These are phyloP conservation scores for Dynastes maya DNA, from an alignment of 2,888 invertebrate species.

Conservation along the genomic window DNA sequence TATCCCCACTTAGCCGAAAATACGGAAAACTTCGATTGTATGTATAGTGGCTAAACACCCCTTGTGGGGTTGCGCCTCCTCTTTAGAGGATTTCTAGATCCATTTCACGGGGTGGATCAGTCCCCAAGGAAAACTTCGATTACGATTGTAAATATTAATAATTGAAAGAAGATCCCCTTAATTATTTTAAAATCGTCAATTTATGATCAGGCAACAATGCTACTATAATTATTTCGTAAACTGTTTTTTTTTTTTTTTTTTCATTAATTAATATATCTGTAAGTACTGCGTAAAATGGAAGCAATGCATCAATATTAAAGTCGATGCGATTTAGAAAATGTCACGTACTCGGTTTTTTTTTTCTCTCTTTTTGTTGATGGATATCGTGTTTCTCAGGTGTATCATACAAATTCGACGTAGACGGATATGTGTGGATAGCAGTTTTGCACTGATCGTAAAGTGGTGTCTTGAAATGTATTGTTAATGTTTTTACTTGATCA, in stretches of 20 bases:
- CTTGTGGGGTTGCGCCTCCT: no score
- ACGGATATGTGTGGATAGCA: slow-evolving; percentile 6
- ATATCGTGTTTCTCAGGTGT: slow-evolving; percentile 27
- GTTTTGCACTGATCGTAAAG: slow-evolving; percentile 27
- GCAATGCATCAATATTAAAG: neutral
- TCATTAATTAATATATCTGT: neutral
- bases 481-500: slow-evolving; percentile 40
- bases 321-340: neutral
- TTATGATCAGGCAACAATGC: slow-evolving; percentile 50
- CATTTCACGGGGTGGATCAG: no score
- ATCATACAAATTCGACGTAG: slow-evolving; percentile 9
- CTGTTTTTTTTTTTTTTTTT: neutral
- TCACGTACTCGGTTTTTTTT: slow-evolving; percentile 1
- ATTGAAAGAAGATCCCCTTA: slow-evolving; percentile 33
- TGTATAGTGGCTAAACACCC: no score
- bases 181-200: slow-evolving; percentile 34
- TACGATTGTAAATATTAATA: slow-evolving; percentile 56
- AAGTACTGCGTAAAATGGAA: slow-evolving; percentile 7
- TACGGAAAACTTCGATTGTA: slow-evolving; percentile 73
- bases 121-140: slow-evolving; percentile 70
- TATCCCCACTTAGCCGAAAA: slow-evolving; percentile 82
- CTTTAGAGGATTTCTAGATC: no score
- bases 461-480: slow-evolving; percentile 37
- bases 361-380: slow-evolving; percentile 5
- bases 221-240: slow-evolving; percentile 27